Evolutionary conservation across 2,888 invertebrate species (phyloP), one percentile per base, ranked within the genome.

Genomic region (Tiphia femorata): DNA sequence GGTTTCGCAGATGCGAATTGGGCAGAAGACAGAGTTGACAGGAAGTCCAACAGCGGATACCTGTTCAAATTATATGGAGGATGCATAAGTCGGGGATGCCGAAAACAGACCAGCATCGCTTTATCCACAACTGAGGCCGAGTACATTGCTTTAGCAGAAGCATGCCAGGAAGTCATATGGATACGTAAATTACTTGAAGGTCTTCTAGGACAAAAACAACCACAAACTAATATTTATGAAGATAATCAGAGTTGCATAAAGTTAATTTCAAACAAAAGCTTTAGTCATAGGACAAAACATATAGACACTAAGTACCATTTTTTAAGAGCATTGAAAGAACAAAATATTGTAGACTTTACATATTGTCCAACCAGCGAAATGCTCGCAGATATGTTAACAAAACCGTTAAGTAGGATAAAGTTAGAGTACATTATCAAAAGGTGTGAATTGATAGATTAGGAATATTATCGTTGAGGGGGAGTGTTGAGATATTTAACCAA

Each of bases 1-100:
- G n/a, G n/a, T n/a, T n/a, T n/a, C n/a, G 37, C 70, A 76, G 81
- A 81, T 58, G 78, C 78, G 29, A 71, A 73, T 62, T 79, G 75
- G 77, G 78, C 76, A 7, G 71, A 78, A 35, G 62, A 78, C 44
- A 54, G 58, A 41, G 20, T 10, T 4, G 68, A 70, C 35, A 27
- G 77, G 37, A 78, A 76, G 49, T 80, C 76, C 6, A 75, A 72
- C 48, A 77, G 70, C 40, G 78, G 78, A 6, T 73, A 70, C 37
- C 3, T 79, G 17, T 75, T 75, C 25, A 21, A 47, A 19, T 49
- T 64, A 23, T 40, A 43, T 35, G 65, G 65, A 3, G 64, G 62
- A 27, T 33, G 67, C 5, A 64, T 78, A 1, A 72, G 64, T 47
- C 78, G 79, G 78, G 33, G 62, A 12, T 14, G 14, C 35, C 14